Evolutionary conservation across 2,797 vertebrate genomes (phyloP).

Genomic region (Antennarius maculatus): DNA sequence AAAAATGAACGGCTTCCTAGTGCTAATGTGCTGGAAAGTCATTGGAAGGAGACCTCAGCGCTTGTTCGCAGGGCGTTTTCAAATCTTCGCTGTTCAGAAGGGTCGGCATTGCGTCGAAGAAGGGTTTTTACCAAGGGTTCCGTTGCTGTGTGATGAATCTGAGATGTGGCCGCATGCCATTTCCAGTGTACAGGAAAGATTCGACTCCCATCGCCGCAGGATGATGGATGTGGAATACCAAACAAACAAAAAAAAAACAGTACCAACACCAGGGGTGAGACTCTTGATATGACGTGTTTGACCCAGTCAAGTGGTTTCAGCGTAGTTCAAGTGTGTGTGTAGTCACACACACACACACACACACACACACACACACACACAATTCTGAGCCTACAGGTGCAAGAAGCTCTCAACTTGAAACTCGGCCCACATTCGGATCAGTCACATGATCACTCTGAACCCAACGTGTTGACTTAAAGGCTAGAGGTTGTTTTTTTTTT

Average conservation of each 20-base stretch:
- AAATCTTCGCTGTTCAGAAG: conserved; percentile 51
- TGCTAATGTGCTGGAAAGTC: conserved; percentile 77
- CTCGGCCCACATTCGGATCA: conserved; percentile 27
- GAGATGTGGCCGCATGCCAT: conserved; percentile 55
- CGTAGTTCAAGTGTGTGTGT: neutral
- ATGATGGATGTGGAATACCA: conserved; percentile 9
- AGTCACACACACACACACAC: neutral
- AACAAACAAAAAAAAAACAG: too few species aligned
- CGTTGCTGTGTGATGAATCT: conserved; percentile 68
- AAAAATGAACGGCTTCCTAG: conserved; percentile 78
- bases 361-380: conserved; percentile 25
- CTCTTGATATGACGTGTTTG: conserved; percentile 23
- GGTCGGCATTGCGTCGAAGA: conserved; percentile 49
- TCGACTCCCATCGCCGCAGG: conserved; percentile 24
- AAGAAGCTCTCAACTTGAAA: conserved; percentile 62
- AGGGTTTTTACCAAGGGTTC: conserved; percentile 74
- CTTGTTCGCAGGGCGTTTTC: conserved; percentile 75
- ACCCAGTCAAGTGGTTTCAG: conserved; percentile 39
- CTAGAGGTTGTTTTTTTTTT: conserved; percentile 49
- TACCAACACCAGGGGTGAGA: neutral
- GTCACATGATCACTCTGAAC: conserved; percentile 41
- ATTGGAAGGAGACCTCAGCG: conserved; percentile 61
- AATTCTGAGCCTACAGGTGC: conserved; percentile 69
- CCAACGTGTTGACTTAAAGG: conserved; percentile 41
- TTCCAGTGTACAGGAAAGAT: conserved; percentile 42